Evolutionary conservation across 1,140 invertebrate species (phyloP), one percentile per base, ranked within the genome.

Genomic region (Calephelis nemesis): DNA sequence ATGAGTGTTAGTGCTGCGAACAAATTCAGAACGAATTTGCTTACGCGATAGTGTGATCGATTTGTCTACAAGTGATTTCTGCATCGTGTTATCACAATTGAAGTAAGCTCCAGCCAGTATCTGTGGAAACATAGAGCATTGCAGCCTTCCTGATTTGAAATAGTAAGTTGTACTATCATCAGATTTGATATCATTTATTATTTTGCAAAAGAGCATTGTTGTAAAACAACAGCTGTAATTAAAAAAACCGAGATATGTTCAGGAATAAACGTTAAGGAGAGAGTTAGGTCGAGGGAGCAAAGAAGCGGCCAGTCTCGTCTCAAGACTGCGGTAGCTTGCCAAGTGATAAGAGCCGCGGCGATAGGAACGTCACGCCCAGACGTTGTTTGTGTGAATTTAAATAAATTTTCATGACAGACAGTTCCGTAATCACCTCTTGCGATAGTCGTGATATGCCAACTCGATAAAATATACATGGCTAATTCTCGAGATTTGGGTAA

Each of bases 311-410:
- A 73, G 71, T 70, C 70, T 69, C 49, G 78, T 78, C 82, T 84
- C 84, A 83, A 91, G 88, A 89, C 88, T 77, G 81, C 86, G 84
- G 82, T 83, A 89, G 85, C 88, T 83, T 89, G 88, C 88, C 88
- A 91, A 91, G 87, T 91, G 88, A 89, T 89, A 91, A 91, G 87
- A 88, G 82, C 84, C 85, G 88, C 84, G 84, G 85, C 88, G 88
- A 91, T 91, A 91, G 87, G 83, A 81, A 89, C 88, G 88, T 89
- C 87, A 91, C 86, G 82, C 86, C 88, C 88, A 91, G 88, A 91
- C 88, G 85, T 87, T 91, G 86, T 91, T 91, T 91, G 88, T 88
- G 88, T 91, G 85, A 90, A 91, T 91, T 91, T 90, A 90, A 91
- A 91, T 91, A 91, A 88, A 91, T 90, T 88, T 88, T 90, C 88